phyloP scores from a whole-genome alignment of 2,797 vertebrate species.

The Myiotriccus ornatus region DNA sequence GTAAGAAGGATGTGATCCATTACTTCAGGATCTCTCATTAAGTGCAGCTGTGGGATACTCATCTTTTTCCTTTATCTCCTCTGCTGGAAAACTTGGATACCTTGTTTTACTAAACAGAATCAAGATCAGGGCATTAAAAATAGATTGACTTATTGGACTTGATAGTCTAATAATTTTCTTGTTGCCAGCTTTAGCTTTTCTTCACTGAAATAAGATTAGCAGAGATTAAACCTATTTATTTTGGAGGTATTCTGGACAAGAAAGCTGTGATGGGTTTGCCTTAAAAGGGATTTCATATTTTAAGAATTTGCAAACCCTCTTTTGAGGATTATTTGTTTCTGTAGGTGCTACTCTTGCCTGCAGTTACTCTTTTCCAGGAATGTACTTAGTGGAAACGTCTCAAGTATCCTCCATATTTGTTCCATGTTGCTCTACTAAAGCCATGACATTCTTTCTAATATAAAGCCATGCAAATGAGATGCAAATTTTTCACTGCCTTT shows the following conservation, averaged over 20 bases:
- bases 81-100: conserved; percentile 68
- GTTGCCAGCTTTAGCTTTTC: conserved; percentile 48
- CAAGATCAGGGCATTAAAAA: conserved; percentile 70
- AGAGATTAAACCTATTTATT: conserved; percentile 61
- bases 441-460: background rate
- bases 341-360: background rate
- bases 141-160: conserved; percentile 73
- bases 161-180: conserved; percentile 73
- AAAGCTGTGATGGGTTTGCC: background rate
- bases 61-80: conserved; percentile 61
- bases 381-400: background rate
- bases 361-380: background rate
- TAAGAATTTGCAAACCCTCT: background rate
- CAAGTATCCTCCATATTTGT: background rate
- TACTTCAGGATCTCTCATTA: conserved; percentile 66
- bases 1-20: conserved; percentile 68
- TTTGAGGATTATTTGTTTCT: conserved; percentile 5
- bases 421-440: background rate
- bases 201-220: conserved; percentile 65
- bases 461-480: background rate
- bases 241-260: conserved; percentile 4
- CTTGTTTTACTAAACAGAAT: conserved; percentile 70
- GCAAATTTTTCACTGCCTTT: background rate
- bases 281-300: background rate
- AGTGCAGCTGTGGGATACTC: conserved; percentile 66